phyloP scores from a whole-genome alignment of 1,140 invertebrate species.

The Drosophila nebulosa region DNA sequence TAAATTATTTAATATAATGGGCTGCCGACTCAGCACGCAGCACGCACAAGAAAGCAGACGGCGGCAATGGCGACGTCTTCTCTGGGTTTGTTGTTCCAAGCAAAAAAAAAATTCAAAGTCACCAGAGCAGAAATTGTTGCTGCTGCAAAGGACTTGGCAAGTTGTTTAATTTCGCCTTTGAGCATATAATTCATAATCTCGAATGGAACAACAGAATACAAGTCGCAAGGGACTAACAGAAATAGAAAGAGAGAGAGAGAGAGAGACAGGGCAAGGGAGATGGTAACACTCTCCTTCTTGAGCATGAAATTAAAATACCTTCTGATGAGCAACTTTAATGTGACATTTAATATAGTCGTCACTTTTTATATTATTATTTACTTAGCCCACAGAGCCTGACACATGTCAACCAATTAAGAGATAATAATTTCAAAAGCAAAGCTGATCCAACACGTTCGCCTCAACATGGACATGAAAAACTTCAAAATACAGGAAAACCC shows the following conservation, averaged over 20 bases:
- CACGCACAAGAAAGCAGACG: constrained; percentile 22
- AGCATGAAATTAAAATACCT: constrained; percentile 50
- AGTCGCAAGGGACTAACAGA: constrained; percentile 7
- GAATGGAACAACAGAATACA: neutral
- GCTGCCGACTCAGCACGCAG: constrained; percentile 4
- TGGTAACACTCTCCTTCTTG: neutral
- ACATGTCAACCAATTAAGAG: constrained; percentile 60
- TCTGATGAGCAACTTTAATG: constrained; percentile 21
- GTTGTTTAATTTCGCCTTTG: constrained; percentile 45
- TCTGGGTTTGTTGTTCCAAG: neutral
- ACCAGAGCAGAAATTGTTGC: constrained; percentile 7
- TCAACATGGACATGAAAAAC: constrained; percentile 1
- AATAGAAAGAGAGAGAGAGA: constrained; percentile 1
- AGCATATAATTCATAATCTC: constrained; percentile 39
- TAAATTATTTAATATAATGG: constrained; percentile 58
- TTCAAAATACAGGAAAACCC: neutral
- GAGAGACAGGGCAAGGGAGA: neutral
- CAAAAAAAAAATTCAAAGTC: constrained; percentile 37
- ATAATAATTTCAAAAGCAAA: constrained; percentile 38
- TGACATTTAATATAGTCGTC: neutral
- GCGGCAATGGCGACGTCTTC: neutral
- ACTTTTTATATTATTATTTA: constrained; percentile 6
- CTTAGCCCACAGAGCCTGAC: constrained; percentile 29
- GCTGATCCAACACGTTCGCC: constrained; percentile 4
- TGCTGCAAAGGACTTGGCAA: constrained; percentile 2